phyloP scores from a whole-genome alignment of 2,888 invertebrate genomes.

The Hydriomena furcata region DNA sequence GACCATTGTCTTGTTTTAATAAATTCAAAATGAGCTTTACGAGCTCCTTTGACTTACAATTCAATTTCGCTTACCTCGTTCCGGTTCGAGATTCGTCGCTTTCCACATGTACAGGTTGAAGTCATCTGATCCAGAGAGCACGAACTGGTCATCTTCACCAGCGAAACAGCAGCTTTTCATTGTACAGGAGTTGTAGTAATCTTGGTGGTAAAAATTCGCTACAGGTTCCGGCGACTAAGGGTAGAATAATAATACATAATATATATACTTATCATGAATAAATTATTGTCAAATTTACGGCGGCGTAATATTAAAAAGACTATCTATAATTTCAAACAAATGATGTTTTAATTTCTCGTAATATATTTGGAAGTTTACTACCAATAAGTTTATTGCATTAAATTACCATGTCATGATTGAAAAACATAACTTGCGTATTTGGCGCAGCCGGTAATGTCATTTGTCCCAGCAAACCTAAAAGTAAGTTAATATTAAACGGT shows the following conservation, averaged over 20 bases:
- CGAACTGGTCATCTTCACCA: slow-evolving; percentile 93
- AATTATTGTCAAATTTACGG: too few species aligned
- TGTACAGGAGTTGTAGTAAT: slow-evolving; percentile 97
- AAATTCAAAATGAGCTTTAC: too few species aligned
- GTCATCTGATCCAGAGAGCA: slow-evolving; percentile 97
- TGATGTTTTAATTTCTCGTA: too few species aligned
- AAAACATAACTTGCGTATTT: too few species aligned
- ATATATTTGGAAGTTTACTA: too few species aligned
- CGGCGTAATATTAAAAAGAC: too few species aligned
- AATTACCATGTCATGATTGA: too few species aligned
- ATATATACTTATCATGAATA: too few species aligned
- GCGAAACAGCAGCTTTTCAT: slow-evolving; percentile 99
- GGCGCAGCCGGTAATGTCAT: slow-evolving; percentile 2
- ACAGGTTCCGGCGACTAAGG: slow-evolving; percentile 87
- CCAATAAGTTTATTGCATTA: too few species aligned
- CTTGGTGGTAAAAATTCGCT: slow-evolving; percentile 94
- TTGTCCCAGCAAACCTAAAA: background rate
- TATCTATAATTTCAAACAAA: too few species aligned
- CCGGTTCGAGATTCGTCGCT: slow-evolving; percentile 86
- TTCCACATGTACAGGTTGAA: slow-evolving; percentile 98
- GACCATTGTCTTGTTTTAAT: too few species aligned
- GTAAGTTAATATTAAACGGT: background rate
- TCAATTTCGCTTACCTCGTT: slow-evolving; percentile 7
- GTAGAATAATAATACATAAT: too few species aligned
- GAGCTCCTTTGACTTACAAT: slow-evolving; percentile 28